A percentile compares a stretch with the other conserved stretches of the same genome.
Conservation (phyloP, 1,140 invertebrate species). For the Hydropsyche tenuis region DNA sequence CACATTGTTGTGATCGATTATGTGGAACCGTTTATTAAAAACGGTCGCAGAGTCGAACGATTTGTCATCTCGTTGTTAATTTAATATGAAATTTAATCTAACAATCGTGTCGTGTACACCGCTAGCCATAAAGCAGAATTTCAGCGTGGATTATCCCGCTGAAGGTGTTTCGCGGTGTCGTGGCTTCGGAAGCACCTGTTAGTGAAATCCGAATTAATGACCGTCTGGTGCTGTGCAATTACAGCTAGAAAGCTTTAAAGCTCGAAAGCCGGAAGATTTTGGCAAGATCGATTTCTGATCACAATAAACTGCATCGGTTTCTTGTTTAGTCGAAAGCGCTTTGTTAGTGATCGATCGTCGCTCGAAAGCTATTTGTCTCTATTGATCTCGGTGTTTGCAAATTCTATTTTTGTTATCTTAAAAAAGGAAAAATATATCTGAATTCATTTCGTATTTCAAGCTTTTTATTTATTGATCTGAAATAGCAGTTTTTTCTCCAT, state of each 20-base stretch:
- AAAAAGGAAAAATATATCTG: no score
- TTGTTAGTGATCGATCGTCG: background rate
- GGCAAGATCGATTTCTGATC: background rate
- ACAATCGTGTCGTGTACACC: background rate
- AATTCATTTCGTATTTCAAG: no score
- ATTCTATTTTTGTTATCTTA: no score
- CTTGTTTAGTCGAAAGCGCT: no score
- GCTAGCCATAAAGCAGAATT: conserved; percentile 32
- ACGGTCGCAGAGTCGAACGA: no score
- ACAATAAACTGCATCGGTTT: background rate
- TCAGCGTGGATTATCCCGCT: conserved; percentile 25
- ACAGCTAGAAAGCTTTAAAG: conserved; percentile 3
- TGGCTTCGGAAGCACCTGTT: conserved; percentile 46
- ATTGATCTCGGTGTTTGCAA: no score
- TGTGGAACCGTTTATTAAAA: conserved; percentile 6
- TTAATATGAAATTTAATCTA: no score
- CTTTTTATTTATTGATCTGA: no score
- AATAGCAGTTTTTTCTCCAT: no score
- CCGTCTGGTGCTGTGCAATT: conserved; percentile 36
- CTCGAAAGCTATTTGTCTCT: no score
- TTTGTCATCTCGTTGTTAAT: no score
- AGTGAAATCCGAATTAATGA: conserved; percentile 50
- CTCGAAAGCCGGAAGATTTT: conserved; percentile 17
- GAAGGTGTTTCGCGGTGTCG: conserved; percentile 29
- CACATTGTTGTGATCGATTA: conserved; percentile 40